Evolutionary conservation across 2,797 vertebrate genomes (phyloP).

Genomic region (Cyprinella venusta): DNA sequence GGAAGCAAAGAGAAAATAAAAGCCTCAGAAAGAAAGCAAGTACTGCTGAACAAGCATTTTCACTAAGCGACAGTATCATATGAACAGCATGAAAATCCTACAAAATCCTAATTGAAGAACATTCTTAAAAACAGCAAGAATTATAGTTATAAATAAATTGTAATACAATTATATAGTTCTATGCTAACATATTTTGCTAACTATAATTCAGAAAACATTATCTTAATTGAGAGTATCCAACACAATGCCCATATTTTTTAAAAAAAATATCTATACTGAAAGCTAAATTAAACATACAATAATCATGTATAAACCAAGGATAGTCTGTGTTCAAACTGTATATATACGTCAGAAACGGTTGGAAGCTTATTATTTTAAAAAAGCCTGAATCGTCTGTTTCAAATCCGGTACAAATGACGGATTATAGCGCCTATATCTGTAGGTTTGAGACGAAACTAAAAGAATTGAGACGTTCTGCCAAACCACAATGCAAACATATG

Average conservation of each 20-base stretch:
- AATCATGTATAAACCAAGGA: too few species aligned
- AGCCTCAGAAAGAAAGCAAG: conserved; percentile 21
- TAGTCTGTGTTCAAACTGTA: neutral
- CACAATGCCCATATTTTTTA: neutral
- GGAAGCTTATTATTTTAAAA: neutral
- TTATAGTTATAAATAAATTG: neutral
- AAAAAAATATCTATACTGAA: neutral
- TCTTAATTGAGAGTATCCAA: neutral
- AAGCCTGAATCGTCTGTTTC: neutral
- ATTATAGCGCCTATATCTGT: neutral
- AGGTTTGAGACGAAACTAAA: conserved; percentile 5
- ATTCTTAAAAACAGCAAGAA: neutral
- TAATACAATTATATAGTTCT: neutral
- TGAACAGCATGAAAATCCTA: conserved; percentile 8
- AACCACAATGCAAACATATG: conserved; percentile 47
- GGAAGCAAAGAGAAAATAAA: conserved; percentile 20
- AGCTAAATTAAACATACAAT: neutral
- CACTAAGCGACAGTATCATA: conserved; percentile 35
- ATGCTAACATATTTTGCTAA: neutral
- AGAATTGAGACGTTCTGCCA: conserved; percentile 17
- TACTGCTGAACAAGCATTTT: conserved; percentile 44
- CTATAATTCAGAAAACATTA: neutral
- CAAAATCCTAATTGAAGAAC: neutral
- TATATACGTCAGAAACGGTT: neutral
- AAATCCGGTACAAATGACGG: neutral